These are phyloP conservation scores for Uria aalge DNA, from an alignment of 2,113 vertebrate genomes.

Conservation along the genomic window DNA sequence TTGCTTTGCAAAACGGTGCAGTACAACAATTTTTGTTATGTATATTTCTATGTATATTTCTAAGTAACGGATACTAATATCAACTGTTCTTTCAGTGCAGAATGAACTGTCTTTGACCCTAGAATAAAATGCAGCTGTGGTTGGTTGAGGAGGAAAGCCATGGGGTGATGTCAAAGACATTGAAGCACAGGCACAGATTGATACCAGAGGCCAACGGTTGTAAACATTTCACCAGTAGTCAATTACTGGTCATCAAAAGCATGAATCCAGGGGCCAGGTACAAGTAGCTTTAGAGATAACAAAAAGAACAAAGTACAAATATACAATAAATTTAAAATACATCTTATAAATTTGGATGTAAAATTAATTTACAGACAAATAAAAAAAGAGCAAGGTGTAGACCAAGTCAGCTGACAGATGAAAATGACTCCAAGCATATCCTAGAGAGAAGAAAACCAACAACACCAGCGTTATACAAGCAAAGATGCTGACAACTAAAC, in stretches of 20 bases:
- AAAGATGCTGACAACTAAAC: neutral
- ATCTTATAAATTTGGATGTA: neutral
- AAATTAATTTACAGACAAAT: neutral
- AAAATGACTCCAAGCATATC: neutral
- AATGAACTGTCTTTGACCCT: neutral
- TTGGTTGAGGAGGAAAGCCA: neutral
- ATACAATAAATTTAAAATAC: neutral
- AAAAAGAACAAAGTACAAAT: neutral
- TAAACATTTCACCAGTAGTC: neutral
- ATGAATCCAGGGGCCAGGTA: neutral
- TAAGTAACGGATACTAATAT: neutral
- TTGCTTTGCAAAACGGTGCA: neutral
- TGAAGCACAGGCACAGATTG: neutral
- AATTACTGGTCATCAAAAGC: neutral
- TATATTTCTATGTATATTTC: neutral
- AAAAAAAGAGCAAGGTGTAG: neutral
- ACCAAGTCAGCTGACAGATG: neutral
- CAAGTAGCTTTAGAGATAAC: neutral
- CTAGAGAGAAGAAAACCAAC: neutral
- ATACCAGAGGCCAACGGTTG: neutral
- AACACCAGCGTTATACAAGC: neutral
- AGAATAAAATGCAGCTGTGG: neutral
- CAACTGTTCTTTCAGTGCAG: neutral
- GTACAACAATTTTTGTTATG: neutral
- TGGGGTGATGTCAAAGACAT: neutral